These are phyloP conservation scores for Lucilia sericata DNA, from an alignment of 1,140 invertebrate genomes.

Conservation along the genomic window DNA sequence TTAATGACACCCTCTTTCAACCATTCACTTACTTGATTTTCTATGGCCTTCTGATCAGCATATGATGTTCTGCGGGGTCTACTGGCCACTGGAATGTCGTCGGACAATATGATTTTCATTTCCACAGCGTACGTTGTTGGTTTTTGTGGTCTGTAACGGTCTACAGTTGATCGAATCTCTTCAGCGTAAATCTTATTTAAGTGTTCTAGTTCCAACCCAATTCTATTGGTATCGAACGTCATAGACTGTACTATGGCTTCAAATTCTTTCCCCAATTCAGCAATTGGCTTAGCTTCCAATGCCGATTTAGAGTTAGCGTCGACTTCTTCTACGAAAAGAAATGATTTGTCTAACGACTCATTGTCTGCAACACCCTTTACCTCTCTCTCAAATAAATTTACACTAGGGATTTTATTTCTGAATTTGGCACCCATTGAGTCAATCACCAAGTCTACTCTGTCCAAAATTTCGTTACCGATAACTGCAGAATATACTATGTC, in stretches of 20 bases:
- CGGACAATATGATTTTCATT: conserved; percentile 16
- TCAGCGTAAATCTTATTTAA: background rate
- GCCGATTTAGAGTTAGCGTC: background rate
- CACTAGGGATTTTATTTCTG: background rate
- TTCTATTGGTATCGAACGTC: background rate
- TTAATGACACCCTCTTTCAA: conserved; percentile 49
- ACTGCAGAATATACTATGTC: background rate
- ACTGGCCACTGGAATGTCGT: background rate
- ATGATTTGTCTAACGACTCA: background rate
- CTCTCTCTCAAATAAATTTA: background rate
- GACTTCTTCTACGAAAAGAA: background rate
- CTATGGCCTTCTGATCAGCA: background rate
- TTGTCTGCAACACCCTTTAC: background rate
- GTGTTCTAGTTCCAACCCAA: background rate
- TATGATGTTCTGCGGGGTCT: background rate
- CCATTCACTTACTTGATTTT: conserved; percentile 7
- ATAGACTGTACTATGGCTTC: background rate
- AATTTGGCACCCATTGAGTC: background rate
- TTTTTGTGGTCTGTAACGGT: background rate
- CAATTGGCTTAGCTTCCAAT: conserved; percentile 1
- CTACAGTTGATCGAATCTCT: background rate
- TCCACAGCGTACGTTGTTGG: background rate
- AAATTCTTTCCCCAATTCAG: background rate
- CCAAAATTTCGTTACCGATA: background rate
- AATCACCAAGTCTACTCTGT: background rate